Conservation (phyloP, 2,888 invertebrate species). For the Griposia aprilina region DNA sequence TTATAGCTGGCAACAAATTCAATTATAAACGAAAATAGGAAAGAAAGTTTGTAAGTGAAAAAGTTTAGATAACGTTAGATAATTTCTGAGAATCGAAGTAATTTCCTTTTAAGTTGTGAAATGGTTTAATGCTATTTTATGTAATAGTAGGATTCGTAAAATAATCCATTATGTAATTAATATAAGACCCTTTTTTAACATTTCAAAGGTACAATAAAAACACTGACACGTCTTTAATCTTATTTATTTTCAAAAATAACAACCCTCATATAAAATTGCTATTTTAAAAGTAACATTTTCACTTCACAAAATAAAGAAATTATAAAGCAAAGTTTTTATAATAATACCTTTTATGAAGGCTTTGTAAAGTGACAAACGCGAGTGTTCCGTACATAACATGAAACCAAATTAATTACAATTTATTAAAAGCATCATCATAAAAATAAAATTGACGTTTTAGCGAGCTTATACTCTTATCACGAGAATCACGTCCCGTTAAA, state of each 20-base stretch:
- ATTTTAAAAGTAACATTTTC: constrained; percentile 7
- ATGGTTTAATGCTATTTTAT: constrained; percentile 29
- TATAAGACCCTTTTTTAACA: too few species aligned
- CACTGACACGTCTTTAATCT: neutral
- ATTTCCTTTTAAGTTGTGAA: constrained; percentile 58
- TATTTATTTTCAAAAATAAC: constrained; percentile 27
- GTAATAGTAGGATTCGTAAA: neutral
- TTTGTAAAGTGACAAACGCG: constrained; percentile 24
- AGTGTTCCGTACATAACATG: constrained; percentile 27
- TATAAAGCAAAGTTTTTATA: constrained; percentile 25
- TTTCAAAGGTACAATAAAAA: neutral
- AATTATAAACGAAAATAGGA: constrained; percentile 62
- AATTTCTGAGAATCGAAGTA: constrained; percentile 50
- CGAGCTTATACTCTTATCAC: constrained; percentile 45
- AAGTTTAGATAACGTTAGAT: constrained; percentile 65
- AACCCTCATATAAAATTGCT: neutral
- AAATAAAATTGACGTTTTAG: constrained; percentile 39
- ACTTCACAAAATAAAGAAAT: constrained; percentile 11
- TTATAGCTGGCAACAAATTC: constrained; percentile 61
- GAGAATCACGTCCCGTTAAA: constrained; percentile 18
- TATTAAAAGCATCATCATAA: constrained; percentile 44
- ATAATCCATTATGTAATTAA: neutral
- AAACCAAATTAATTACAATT: constrained; percentile 52
- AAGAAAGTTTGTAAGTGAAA: constrained; percentile 65
- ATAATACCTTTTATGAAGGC: constrained; percentile 22